phyloP scores from a whole-genome alignment of 2,888 invertebrate genomes.

The Hermaeophaga mercurialis region DNA sequence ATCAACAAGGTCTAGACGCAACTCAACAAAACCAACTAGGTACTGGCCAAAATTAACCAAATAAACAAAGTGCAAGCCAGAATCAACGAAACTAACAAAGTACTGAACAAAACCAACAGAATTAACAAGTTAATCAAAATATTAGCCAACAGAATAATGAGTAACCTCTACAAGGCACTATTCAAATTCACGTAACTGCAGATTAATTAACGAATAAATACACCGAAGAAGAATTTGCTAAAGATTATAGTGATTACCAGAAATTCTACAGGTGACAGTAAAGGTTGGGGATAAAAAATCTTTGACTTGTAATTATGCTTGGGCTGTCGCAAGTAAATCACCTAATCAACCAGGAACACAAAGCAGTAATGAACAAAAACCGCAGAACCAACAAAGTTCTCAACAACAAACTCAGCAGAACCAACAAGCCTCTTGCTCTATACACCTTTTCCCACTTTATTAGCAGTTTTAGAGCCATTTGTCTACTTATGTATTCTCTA shows the following conservation, averaged over 20 bases:
- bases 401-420: slow-evolving; percentile 1
- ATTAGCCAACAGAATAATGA: not conserved
- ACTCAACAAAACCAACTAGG: slow-evolving; percentile 17
- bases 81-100: slow-evolving; percentile 26
- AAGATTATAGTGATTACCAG: slow-evolving; percentile 70
- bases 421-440: too few relatives aligned
- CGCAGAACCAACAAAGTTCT: slow-evolving; percentile 2
- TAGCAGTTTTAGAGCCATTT: too few relatives aligned
- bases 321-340: slow-evolving; percentile 59
- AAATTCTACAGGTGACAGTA: slow-evolving; percentile 78
- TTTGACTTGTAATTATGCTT: slow-evolving; percentile 74
- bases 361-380: slow-evolving; percentile 17
- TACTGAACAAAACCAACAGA: slow-evolving; percentile 4
- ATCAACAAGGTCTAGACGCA: slow-evolving; percentile 18
- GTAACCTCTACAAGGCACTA: not conserved
- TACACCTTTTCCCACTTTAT: too few relatives aligned
- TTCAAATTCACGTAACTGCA: not conserved
- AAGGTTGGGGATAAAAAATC: slow-evolving; percentile 77
- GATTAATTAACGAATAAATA: slow-evolving; percentile 55
- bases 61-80: slow-evolving; percentile 23
- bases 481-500: too few relatives aligned
- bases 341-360: slow-evolving; percentile 3
- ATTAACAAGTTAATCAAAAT: not conserved
- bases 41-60: slow-evolving; percentile 16
- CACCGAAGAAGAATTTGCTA: slow-evolving; percentile 69